A percentile compares a stretch with the other conserved stretches of the same genome.
These are phyloP conservation scores for Oreochromis niloticus DNA, from an alignment of 2,113 vertebrate genomes.

Conservation along the genomic window DNA sequence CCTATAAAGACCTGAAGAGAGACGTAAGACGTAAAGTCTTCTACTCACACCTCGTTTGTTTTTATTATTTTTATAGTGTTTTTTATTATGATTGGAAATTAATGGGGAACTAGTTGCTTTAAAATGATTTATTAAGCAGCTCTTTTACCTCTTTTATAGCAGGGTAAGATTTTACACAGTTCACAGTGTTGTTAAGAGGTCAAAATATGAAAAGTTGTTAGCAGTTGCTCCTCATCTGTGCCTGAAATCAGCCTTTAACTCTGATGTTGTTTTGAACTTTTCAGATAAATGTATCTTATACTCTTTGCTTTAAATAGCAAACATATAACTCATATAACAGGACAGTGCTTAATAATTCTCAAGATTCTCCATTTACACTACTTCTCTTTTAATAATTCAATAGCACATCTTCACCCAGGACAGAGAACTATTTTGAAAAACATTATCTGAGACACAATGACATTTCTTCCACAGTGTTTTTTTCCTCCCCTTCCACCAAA, in stretches of 20 bases:
- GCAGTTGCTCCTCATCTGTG: fast-evolving
- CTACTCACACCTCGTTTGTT: not conserved
- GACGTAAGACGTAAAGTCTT: fast-evolving
- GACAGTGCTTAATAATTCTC: fast-evolving
- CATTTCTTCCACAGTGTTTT: fast-evolving
- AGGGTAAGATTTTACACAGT: fast-evolving
- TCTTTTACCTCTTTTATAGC: not conserved
- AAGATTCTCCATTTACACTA: fast-evolving
- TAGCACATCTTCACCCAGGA: not conserved
- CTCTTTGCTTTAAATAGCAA: fast-evolving
- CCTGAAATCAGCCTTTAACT: fast-evolving
- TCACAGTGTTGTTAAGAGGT: fast-evolving
- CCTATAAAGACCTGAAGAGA: not conserved
- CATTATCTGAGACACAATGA: not conserved
- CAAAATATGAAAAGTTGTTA: not conserved
- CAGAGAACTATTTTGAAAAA: not conserved
- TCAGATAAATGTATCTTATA: fast-evolving
- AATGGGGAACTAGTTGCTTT: fast-evolving
- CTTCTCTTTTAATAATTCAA: fast-evolving
- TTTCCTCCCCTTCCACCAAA: fast-evolving
- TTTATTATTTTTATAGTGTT: fast-evolving
- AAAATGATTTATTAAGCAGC: fast-evolving
- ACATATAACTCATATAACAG: not conserved
- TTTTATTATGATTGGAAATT: fast-evolving
- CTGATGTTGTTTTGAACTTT: not conserved